Conservation (phyloP, 1,140 invertebrate genomes). For the Drosophila nasuta region DNA sequence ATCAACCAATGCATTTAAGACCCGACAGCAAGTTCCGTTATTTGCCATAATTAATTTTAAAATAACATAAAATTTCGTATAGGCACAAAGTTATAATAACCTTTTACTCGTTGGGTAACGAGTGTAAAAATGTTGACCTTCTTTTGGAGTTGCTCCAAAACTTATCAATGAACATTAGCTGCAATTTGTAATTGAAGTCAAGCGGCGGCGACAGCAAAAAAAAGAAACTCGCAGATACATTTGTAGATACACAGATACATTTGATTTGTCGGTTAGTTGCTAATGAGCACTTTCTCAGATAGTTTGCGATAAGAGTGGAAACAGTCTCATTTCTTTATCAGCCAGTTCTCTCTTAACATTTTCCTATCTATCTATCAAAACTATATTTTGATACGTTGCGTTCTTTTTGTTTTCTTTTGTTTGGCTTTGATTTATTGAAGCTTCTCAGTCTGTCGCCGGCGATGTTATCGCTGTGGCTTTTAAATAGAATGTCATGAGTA, state of each 20-base stretch:
- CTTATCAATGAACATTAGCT: constrained; percentile 38
- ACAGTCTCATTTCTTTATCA: not conserved
- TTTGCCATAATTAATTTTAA: no score
- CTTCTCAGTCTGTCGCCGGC: not conserved
- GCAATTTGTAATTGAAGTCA: constrained; percentile 32
- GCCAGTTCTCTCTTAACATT: not conserved
- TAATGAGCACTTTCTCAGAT: constrained; percentile 5
- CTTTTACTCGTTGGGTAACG: no score
- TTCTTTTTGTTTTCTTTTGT: not conserved
- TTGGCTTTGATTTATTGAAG: not conserved
- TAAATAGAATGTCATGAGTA: constrained; percentile 64
- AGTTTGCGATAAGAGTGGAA: constrained; percentile 2
- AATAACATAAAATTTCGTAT: no score
- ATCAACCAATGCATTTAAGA: no score
- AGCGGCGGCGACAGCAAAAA: constrained; percentile 12
- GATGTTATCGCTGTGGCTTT: constrained; percentile 42
- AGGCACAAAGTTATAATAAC: no score
- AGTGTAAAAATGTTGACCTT: not conserved
- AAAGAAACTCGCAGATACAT: constrained; percentile 39
- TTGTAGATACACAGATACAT: constrained; percentile 39
- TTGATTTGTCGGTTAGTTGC: constrained; percentile 8
- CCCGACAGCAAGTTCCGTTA: no score
- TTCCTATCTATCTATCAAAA: constrained; percentile 28
- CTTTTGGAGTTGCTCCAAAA: not conserved
- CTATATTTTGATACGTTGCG: constrained; percentile 3